Percentiles rank a stretch among this genome's conserved stretches.
Evolutionary conservation across 92 coral and sea anemone species (phyloP).

Genomic region (Hydrozoanthus gracilis): DNA sequence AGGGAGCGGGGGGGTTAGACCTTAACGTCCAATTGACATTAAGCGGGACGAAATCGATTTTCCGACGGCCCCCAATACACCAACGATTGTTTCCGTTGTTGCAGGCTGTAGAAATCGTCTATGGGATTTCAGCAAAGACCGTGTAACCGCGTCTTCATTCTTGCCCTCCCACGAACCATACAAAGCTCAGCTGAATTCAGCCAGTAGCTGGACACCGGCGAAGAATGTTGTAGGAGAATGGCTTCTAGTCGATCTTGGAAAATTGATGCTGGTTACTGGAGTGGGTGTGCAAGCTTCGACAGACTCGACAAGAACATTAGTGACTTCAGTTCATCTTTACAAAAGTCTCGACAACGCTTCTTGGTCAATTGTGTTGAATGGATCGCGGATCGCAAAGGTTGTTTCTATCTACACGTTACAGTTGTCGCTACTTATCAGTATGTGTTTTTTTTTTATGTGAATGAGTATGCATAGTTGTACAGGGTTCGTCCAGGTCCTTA

Average conservation of each 20-base stretch:
- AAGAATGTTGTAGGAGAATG: conserved; percentile 30
- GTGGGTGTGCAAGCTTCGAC: conserved; percentile 24
- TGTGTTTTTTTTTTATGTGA: no score
- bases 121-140: neutral
- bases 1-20: no score
- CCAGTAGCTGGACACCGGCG: conserved; percentile 36
- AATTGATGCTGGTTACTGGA: neutral
- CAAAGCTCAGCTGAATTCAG: conserved; percentile 4
- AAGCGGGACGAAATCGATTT: no score
- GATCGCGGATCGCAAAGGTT: conserved; percentile 5
- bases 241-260: conserved; percentile 15
- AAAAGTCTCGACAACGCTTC: conserved; percentile 19
- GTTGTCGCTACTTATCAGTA: no score
- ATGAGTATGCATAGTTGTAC: no score
- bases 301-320: neutral
- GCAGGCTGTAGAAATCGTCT: conserved; percentile 3
- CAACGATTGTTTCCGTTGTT: neutral
- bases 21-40: no score
- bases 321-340: conserved; percentile 16
- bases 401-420: no score
- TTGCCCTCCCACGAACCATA: neutral
- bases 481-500: no score
- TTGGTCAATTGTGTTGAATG: neutral
- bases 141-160: conserved; percentile 11
- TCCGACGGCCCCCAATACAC: no score